Conservation (phyloP, 2,797 vertebrate genomes). For the Cossypha dichroa region DNA sequence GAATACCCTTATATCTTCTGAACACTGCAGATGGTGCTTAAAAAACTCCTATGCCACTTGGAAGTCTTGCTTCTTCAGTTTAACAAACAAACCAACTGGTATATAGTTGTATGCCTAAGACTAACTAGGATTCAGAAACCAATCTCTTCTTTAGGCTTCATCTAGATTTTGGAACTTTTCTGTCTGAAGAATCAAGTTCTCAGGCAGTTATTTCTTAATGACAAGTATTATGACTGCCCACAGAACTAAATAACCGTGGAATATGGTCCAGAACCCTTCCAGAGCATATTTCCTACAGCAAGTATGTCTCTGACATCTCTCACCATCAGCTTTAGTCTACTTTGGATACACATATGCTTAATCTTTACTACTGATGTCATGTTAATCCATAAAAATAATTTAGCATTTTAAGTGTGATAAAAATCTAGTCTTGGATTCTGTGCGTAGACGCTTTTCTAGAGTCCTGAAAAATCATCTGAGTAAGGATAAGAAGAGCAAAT, state of each 20-base stretch:
- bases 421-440: not conserved
- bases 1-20: not conserved
- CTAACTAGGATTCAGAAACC: not conserved
- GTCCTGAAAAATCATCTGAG: not conserved
- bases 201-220: not conserved
- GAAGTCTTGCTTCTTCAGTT: not conserved
- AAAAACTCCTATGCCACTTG: not conserved
- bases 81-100: not conserved
- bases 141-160: not conserved
- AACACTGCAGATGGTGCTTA: not conserved
- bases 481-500: not conserved
- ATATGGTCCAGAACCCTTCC: not conserved
- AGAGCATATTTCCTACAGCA: not conserved
- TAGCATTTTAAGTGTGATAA: not conserved
- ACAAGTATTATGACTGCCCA: not conserved
- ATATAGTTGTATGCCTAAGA: not conserved
- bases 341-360: not conserved
- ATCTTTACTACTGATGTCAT: not conserved
- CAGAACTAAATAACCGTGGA: not conserved
- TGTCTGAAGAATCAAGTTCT: not conserved
- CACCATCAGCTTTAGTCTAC: not conserved
- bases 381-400: not conserved
- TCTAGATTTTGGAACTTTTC: not conserved
- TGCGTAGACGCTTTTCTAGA: not conserved
- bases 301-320: not conserved